Evolutionary conservation across 1,140 invertebrate species (phyloP), one percentile per base, ranked within the genome.

Genomic region (Drosophila lini): DNA sequence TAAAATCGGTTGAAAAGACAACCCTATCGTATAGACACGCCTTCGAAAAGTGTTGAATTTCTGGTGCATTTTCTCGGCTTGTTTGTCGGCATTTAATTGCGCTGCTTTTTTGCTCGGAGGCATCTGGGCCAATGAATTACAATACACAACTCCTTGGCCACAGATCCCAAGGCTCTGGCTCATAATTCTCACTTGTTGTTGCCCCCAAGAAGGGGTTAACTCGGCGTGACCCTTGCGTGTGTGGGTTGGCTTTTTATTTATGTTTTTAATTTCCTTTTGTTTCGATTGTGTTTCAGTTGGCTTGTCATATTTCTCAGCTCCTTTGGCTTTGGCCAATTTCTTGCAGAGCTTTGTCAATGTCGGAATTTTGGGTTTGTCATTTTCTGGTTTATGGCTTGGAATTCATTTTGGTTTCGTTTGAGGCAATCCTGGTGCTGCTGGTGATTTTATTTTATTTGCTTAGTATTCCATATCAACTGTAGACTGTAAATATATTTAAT

Each of bases 231-330:
- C 70, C 55, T 40, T 78, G 47, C 58, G 64, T 74, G 71, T 75
- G 64, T 48, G 70, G 65, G 82, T 57, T 67, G 65, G 38, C 60
- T 65, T 77, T 80, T 86, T 86, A 86, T 86, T 86, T 86, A 86
- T 86, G 83, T 78, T 80, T 86, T 88, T 86, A 86, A 86, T 86
- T 86, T 86, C 83, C 83, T 88, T 76, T 78, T 88, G 80, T 83
- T 86, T 83, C 71, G 59, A 67, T 71, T 77, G 76, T 74, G 62
- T 69, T 67, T 71, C 64, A 47, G 55, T 71, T 80, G 47, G 62
- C 50, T 44, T 45, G 47, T 73, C 63, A 48, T 65, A 67, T 40
- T 56, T 68, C 28, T 58, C 34, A 31, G 57, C 62, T 57, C 36
- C 48, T 38, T 67, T 34, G 67, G 42, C 56, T 41, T 53, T 28